Evolutionary conservation across 2,888 invertebrate genomes (phyloP).

Genomic region (Meganola albula): DNA sequence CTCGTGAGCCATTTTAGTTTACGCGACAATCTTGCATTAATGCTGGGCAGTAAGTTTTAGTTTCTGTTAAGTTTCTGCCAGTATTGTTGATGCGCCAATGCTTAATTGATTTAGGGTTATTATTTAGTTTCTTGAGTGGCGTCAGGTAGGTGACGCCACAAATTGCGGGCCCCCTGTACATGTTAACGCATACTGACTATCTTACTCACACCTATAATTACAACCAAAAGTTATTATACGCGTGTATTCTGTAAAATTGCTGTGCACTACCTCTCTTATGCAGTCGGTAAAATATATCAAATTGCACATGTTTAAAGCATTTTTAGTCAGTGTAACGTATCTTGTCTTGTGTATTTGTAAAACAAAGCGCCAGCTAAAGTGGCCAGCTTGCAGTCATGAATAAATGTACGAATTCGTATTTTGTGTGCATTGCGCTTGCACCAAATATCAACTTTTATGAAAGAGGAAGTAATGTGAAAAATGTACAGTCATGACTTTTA

Average conservation of each 20-base stretch:
- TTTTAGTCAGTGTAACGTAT: conserved; percentile 18
- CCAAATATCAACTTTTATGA: conserved; percentile 43
- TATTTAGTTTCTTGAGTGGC: too few relatives aligned
- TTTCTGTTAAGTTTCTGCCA: too few relatives aligned
- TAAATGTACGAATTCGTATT: conserved; percentile 45
- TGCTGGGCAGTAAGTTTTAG: too few relatives aligned
- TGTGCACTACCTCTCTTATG: conserved; percentile 15
- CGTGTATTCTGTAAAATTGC: conserved; percentile 1
- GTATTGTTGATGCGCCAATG: too few relatives aligned
- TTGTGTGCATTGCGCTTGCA: conserved; percentile 34
- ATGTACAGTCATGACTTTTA: conserved; percentile 40
- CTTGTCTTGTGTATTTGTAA: conserved; percentile 36
- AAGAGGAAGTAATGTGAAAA: conserved; percentile 41
- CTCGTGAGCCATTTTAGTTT: too few relatives aligned
- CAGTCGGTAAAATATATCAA: conserved; percentile 23
- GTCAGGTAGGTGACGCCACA: too few relatives aligned
- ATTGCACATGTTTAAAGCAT: conserved; percentile 21
- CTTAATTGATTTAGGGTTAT: too few relatives aligned
- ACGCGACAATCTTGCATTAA: too few relatives aligned
- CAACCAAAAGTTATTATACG: neutral
- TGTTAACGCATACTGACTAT: too few relatives aligned
- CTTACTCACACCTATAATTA: neutral
- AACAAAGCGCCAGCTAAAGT: conserved; percentile 39
- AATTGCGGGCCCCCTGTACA: too few relatives aligned
- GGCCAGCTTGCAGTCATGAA: conserved; percentile 42